Evolutionary conservation across 2,113 vertebrate species (phyloP).

Genomic region (Pipa parva): DNA sequence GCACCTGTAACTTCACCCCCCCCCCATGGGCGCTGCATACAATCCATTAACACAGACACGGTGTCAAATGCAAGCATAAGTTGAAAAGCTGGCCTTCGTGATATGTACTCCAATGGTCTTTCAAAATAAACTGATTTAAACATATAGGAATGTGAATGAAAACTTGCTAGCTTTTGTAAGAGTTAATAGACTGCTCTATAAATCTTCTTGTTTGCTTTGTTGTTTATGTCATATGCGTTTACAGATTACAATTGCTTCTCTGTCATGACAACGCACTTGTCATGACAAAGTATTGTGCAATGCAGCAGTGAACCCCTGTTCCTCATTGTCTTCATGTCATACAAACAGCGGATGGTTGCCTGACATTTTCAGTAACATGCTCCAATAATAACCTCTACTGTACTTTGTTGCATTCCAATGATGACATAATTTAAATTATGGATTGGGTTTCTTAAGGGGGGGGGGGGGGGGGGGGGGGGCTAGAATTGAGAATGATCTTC

Average conservation of each 20-base stretch:
- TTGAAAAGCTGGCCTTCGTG: too few relatives aligned
- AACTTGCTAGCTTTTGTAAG: background rate
- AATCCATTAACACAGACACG: too few relatives aligned
- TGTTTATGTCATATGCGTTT: background rate
- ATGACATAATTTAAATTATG: conserved; percentile 44
- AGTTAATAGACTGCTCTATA: background rate
- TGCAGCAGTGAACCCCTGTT: conserved; percentile 16
- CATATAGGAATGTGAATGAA: too few relatives aligned
- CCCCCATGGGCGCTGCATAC: too few relatives aligned
- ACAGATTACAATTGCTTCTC: background rate
- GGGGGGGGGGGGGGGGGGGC: too few relatives aligned
- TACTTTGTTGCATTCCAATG: conserved; percentile 34
- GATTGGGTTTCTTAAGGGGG: conserved; percentile 34
- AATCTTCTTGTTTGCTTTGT: background rate
- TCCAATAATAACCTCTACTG: conserved; percentile 32
- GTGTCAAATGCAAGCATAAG: too few relatives aligned
- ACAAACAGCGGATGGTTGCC: conserved; percentile 3
- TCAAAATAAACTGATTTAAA: too few relatives aligned
- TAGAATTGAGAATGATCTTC: conserved; percentile 57
- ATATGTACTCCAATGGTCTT: too few relatives aligned
- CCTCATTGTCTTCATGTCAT: conserved; percentile 26
- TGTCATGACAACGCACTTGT: background rate
- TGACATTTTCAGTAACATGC: conserved; percentile 30
- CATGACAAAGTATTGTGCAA: conserved; percentile 10
- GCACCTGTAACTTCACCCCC: too few relatives aligned